Evolutionary conservation across 2,113 vertebrate species (phyloP).

Genomic region (Anarrhichthys ocellatus): DNA sequence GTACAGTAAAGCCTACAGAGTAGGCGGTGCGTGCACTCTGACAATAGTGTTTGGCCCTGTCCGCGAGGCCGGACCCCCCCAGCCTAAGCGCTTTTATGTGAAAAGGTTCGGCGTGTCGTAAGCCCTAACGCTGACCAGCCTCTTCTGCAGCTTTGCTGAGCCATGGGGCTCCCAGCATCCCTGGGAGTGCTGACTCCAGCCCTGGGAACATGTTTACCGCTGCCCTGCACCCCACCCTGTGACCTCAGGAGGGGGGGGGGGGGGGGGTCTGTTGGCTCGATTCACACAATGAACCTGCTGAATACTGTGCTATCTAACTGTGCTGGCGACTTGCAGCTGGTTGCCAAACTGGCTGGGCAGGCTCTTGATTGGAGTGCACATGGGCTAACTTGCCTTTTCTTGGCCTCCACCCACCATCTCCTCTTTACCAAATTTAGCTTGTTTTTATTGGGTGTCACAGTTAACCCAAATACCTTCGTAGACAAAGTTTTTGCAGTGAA

Average conservation of each 20-base stretch:
- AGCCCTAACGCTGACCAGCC: slow-evolving; percentile 79
- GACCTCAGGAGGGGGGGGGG: slow-evolving; percentile 61
- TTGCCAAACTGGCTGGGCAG: slow-evolving; percentile 62
- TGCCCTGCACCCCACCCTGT: slow-evolving; percentile 66
- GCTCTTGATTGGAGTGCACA: slow-evolving; percentile 41
- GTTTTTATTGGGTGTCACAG: slow-evolving; percentile 26
- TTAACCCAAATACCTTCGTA: not conserved
- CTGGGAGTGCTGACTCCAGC: slow-evolving; percentile 84
- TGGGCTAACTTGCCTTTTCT: slow-evolving; percentile 25
- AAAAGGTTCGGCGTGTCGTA: slow-evolving; percentile 75
- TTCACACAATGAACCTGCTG: slow-evolving; percentile 86
- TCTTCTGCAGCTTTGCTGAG: slow-evolving; percentile 84
- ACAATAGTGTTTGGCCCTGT: slow-evolving; percentile 73
- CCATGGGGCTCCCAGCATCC: slow-evolving; percentile 77
- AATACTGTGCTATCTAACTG: slow-evolving; percentile 74
- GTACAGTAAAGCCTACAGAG: slow-evolving; percentile 65
- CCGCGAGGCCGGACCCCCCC: slow-evolving; percentile 57
- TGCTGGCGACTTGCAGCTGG: slow-evolving; percentile 45
- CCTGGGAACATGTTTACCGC: slow-evolving; percentile 82
- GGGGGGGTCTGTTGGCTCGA: slow-evolving; percentile 3
- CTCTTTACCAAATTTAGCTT: slow-evolving; percentile 42
- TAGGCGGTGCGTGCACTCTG: slow-evolving; percentile 52
- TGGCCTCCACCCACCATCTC: slow-evolving; percentile 11
- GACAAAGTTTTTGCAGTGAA: not conserved
- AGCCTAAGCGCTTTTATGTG: slow-evolving; percentile 78